Evolutionary conservation across 2,888 invertebrate genomes (phyloP).

Genomic region (Xestia rhomboidea): DNA sequence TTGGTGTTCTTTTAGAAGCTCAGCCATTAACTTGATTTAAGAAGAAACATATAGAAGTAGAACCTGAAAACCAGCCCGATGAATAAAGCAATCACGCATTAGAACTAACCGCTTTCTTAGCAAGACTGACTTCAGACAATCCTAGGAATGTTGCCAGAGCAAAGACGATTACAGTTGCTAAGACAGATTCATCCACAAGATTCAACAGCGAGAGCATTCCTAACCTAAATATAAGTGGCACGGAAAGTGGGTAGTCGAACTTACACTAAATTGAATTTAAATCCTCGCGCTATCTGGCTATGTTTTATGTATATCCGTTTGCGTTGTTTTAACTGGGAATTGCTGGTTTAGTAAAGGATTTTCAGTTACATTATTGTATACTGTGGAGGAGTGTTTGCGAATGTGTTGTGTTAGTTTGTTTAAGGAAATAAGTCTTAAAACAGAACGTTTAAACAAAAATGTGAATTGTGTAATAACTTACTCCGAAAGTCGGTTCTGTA

Average conservation of each 20-base stretch:
- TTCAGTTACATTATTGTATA: constrained; percentile 33
- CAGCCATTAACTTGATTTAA: not conserved
- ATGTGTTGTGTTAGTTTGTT: not conserved
- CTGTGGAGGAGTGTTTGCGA: constrained; percentile 15
- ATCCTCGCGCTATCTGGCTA: constrained; percentile 52
- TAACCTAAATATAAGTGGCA: constrained; percentile 57
- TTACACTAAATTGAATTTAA: constrained; percentile 62
- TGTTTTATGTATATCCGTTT: constrained; percentile 61
- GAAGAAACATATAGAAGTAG: not conserved
- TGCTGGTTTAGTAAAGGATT: constrained; percentile 42
- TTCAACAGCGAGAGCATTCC: constrained; percentile 52
- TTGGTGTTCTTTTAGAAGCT: not conserved
- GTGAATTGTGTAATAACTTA: not conserved
- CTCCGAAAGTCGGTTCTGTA: not conserved
- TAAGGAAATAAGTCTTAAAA: not conserved
- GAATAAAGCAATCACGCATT: constrained; percentile 28
- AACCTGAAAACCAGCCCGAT: not conserved
- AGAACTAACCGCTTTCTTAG: constrained; percentile 24
- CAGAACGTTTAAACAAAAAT: not conserved
- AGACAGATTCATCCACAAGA: constrained; percentile 52
- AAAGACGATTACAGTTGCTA: constrained; percentile 41
- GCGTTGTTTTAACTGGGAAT: constrained; percentile 56
- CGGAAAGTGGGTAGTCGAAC: constrained; percentile 58
- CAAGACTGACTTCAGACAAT: constrained; percentile 14
- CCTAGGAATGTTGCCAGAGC: constrained; percentile 14